A percentile compares a stretch with the other conserved stretches of the same genome.
Evolutionary conservation across 2,113 vertebrate genomes (phyloP).

Genomic region (Aegithalos caudatus): DNA sequence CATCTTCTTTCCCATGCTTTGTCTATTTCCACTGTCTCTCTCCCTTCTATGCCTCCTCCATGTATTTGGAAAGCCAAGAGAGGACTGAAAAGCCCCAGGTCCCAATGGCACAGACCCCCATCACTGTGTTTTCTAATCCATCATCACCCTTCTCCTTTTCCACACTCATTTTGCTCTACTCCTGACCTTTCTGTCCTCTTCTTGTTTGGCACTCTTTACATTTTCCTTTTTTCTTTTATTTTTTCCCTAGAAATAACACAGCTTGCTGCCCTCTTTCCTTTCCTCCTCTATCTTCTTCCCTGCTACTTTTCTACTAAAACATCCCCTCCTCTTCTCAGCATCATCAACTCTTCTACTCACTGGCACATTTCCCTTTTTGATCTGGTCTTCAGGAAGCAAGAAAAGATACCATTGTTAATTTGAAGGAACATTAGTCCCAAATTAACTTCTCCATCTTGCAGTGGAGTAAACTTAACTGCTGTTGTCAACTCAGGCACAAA

Average conservation of each 20-base stretch:
- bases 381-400: neutral
- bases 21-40: neutral
- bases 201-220: neutral
- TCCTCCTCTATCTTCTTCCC: neutral
- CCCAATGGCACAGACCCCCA: neutral
- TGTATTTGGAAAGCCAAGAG: neutral
- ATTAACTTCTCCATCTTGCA: neutral
- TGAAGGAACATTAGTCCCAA: neutral
- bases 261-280: neutral
- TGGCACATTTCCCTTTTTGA: neutral
- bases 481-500: neutral
- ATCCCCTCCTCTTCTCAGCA: neutral
- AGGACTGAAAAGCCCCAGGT: neutral
- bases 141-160: neutral
- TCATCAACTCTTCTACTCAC: neutral
- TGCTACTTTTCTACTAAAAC: neutral
- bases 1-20: conserved; percentile 9
- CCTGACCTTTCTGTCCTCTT: neutral
- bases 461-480: neutral
- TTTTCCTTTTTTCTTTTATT: neutral
- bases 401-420: neutral
- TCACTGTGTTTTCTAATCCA: neutral
- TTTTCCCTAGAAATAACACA: neutral
- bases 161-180: neutral
- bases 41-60: neutral